Conservation (phyloP, 2,113 vertebrate species). For the Marmota monax region DNA sequence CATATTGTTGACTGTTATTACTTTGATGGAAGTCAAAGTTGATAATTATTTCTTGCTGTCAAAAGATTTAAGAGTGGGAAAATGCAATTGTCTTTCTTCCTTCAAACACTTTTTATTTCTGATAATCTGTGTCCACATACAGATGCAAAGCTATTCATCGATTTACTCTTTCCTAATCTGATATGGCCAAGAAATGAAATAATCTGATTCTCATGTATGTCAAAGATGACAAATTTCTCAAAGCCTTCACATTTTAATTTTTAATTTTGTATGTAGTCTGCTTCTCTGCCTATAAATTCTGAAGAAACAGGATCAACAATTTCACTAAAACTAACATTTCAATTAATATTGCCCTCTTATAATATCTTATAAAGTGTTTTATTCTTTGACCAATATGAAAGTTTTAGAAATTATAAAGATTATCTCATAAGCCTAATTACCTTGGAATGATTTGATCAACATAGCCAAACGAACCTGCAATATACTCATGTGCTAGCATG, state of each 20-base stretch:
- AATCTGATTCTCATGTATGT: conserved; percentile 98
- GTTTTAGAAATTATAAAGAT: conserved; percentile 95
- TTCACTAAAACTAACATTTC: conserved; percentile 87
- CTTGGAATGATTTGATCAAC: conserved; percentile 98
- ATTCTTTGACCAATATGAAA: conserved; percentile 96
- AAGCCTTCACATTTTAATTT: conserved; percentile 92
- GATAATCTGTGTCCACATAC: no score
- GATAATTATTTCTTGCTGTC: no score
- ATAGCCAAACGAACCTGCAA: conserved; percentile 95
- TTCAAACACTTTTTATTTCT: no score
- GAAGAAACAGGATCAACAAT: conserved; percentile 92
- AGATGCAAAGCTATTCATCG: conserved; percentile 93
- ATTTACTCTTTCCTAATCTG: conserved; percentile 96
- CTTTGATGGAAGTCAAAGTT: no score
- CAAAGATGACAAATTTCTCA: conserved; percentile 95
- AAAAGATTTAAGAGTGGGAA: no score
- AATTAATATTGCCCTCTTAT: conserved; percentile 91
- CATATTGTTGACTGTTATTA: no score
- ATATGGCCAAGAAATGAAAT: conserved; percentile 97
- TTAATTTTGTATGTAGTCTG: conserved; percentile 95
- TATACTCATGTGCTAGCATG: conserved; percentile 92
- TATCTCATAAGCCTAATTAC: conserved; percentile 93
- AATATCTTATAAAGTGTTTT: conserved; percentile 93
- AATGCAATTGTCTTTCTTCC: conserved; percentile 59
- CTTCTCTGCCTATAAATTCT: conserved; percentile 96